phyloP scores from a whole-genome alignment of 2,888 invertebrate species.

The Epicampocera succincta region DNA sequence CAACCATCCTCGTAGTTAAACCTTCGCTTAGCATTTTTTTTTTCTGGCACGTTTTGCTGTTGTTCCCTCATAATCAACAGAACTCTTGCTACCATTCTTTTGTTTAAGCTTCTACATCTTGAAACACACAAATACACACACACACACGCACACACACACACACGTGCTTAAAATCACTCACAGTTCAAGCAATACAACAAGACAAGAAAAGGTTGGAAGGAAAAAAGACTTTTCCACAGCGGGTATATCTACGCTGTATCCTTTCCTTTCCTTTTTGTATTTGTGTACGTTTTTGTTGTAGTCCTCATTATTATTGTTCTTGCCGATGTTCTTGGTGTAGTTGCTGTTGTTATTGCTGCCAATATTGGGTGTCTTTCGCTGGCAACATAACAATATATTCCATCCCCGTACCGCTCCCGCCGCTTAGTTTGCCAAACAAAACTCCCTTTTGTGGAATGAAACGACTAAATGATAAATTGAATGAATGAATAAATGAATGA shows the following conservation, averaged over 20 bases:
- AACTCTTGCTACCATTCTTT: slow-evolving; percentile 63
- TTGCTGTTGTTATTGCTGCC: slow-evolving; percentile 24
- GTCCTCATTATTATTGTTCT: slow-evolving; percentile 57
- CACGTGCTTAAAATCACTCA: not conserved
- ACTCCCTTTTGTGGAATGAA: slow-evolving; percentile 37
- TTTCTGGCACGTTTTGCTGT: slow-evolving; percentile 22
- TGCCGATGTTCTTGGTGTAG: slow-evolving; percentile 32
- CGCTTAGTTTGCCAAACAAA: not conserved
- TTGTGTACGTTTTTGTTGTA: slow-evolving; percentile 45
- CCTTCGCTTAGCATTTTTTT: not conserved
- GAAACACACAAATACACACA: slow-evolving; percentile 7
- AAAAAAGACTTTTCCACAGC: slow-evolving; percentile 52
- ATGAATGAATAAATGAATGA: slow-evolving; percentile 40
- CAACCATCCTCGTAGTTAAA: slow-evolving; percentile 19
- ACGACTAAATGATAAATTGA: slow-evolving; percentile 50
- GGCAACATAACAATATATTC: slow-evolving; percentile 21
- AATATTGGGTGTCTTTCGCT: slow-evolving; percentile 55
- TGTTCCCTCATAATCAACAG: slow-evolving; percentile 53
- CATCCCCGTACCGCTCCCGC: not conserved
- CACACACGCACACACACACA: not conserved
- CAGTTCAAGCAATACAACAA: slow-evolving; percentile 28
- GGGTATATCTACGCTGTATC: slow-evolving; percentile 58
- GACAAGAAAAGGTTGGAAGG: slow-evolving; percentile 8
- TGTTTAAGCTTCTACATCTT: slow-evolving; percentile 51
- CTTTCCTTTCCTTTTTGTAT: slow-evolving; percentile 46